Base-by-base conservation (phyloP, 1,140 invertebrate species). In the Wasmannia auropunctata region DNA sequence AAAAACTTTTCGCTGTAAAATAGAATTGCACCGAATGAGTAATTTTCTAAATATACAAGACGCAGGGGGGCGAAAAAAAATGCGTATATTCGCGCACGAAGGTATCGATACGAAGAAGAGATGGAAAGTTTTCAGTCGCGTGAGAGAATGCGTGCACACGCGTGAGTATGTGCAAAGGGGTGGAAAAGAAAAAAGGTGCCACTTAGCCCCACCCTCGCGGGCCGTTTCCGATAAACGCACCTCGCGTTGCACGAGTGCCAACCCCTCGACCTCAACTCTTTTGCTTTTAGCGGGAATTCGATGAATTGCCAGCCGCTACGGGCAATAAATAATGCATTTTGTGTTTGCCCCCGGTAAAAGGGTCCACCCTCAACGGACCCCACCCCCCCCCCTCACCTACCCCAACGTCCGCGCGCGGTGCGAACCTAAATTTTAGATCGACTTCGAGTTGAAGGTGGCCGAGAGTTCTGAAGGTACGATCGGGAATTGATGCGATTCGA, bases 311-410 rank as follows among this genome's bases (percentile, higher is more conserved):
- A 87, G 87, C 85, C 90, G 90, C 89, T 88, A 88, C 87, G 86
- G 88, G 76, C 90, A 87, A 93, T 93, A 93, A 93, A 93, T 93
- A 93, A 93, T 93, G 93, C 91, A 93, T 93, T 92, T 91, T 87
- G 87, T 93, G 92, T 93, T 93, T 93, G 93, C 91, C 88, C 88
- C 87, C 92, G 90, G 91, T 93, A 93, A 93, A 93, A 93, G 93
- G 92, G 90, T 92, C 88, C 86, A 86, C 90, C 81, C 90, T 91
- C 79, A 81, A 87, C 75, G 65, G 74, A 51, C 51, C 58, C 51
- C 58, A 37, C 25, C 76, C 74, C n/a, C n/a, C n/a, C n/a, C n/a
- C n/a, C n/a, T n/a, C n/a, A n/a, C n/a, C n/a, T n/a, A n/a, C n/a
- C 74, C 67, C 10, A 8, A 75, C 67, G 81, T 62, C 70, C 77